Base-by-base conservation (phyloP, 2,113 vertebrate species). In the Tyrannus savana region DNA sequence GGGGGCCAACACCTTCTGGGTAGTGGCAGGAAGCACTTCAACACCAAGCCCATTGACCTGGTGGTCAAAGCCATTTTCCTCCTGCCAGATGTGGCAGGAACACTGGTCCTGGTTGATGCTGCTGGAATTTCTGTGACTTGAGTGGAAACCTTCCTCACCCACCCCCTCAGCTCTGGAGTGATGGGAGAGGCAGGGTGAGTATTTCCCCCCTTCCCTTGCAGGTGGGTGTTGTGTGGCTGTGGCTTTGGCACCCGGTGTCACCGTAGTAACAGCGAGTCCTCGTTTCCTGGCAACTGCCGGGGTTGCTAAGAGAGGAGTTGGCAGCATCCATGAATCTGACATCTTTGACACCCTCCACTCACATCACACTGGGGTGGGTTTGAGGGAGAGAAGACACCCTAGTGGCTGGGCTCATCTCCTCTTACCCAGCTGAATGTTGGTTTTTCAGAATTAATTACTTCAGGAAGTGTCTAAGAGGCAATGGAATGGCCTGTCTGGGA, bases 231-330 rank as follows among this genome's bases (percentile, higher is more conserved):
- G 71, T 69, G 71, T 79, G 89, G 44, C 25, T 46, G 64, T 83
- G 77, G 46, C 76, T 92, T 89, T 92, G 82, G 83, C 62, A 91
- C 88, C 82, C 71, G 17, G 44, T 96, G 79, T 89, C 95, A 86
- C 89, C 7, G 5, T 58, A 94, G 97, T 82, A 89, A 97, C 87
- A 81, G 83, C 63, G 78, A 95, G 55, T 55, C 12, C 0, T 14
- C 1, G 68, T 97, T 71, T 59, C 96, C 93, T 71, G 74, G 94
- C 90, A 96, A 93, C 93, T 83, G 83, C 73, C 68, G 49, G 69
- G 53, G 93, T 89, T 96, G 94, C 93, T 95, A 87, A 96, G 96
- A 67, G 91, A 91, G 78, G 80, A 91, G 63, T 16, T 5, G 0
- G 52, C 75, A 84, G 35, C 47, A 44, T 82, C 75, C 4, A 18